Conservation (phyloP, 1,140 invertebrate species). For the Ceratitis capitata region DNA sequence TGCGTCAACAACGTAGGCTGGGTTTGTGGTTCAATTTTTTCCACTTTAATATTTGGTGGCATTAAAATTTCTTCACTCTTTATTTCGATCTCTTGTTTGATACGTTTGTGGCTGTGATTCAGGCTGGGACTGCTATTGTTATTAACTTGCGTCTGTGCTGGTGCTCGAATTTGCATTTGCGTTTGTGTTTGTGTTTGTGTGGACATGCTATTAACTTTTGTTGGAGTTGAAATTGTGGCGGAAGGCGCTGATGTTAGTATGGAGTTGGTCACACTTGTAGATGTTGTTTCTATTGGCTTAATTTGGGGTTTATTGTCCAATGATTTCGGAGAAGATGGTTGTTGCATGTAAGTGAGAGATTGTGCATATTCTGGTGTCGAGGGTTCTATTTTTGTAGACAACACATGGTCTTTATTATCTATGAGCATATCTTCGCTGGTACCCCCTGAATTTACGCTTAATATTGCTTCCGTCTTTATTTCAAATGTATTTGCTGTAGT, state of each 20-base stretch:
- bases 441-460: constrained; percentile 55
- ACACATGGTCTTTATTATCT: constrained; percentile 50
- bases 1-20: constrained; percentile 40
- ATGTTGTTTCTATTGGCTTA: constrained; percentile 3
- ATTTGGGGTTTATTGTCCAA: background rate
- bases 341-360: constrained; percentile 55
- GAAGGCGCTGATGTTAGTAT: background rate
- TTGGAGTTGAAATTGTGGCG: background rate
- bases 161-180: background rate
- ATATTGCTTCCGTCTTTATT: constrained; percentile 53
- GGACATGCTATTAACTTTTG: constrained; percentile 13
- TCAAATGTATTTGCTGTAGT: constrained; percentile 52
- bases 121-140: constrained; percentile 51
- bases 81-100: constrained; percentile 63
- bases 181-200: constrained; percentile 37
- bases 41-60: constrained; percentile 58
- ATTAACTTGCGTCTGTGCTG: too few species aligned
- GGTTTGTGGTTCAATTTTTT: constrained; percentile 54
- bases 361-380: constrained; percentile 63
- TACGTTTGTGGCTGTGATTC: constrained; percentile 57
- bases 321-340: constrained; percentile 39
- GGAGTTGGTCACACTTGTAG: background rate
- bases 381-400: constrained; percentile 62
- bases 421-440: constrained; percentile 50
- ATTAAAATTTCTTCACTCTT: constrained; percentile 63